These are phyloP conservation scores for Periophthalmus modestus DNA, from an alignment of 2,113 vertebrate species.

Conservation along the genomic window DNA sequence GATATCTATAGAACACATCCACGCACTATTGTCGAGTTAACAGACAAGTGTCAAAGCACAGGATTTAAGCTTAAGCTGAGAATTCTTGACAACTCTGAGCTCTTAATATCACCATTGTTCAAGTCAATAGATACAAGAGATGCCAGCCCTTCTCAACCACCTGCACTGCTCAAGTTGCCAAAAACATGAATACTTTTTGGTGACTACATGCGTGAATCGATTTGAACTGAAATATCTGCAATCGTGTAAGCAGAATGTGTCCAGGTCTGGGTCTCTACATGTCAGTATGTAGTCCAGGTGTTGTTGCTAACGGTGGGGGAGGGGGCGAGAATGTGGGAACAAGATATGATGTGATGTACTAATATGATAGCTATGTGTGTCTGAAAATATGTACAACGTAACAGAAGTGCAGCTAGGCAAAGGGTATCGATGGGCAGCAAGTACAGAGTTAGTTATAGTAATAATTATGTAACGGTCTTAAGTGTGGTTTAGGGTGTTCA, in stretches of 20 bases:
- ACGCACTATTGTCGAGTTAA: constrained; percentile 7
- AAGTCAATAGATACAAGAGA: background rate
- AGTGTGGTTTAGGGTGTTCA: too few species aligned
- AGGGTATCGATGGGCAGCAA: too few species aligned
- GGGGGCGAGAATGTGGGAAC: background rate
- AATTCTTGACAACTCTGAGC: background rate
- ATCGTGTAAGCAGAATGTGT: background rate
- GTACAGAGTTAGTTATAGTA: too few species aligned
- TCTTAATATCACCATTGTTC: background rate
- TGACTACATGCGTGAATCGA: background rate
- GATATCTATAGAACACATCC: constrained; percentile 34
- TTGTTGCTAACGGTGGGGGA: background rate
- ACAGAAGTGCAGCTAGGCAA: too few species aligned
- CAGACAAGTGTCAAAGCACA: constrained; percentile 1
- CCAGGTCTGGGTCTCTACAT: background rate
- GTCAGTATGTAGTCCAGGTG: constrained; percentile 1
- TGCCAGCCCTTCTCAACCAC: background rate
- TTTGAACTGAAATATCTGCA: background rate
- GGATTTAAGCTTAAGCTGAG: background rate
- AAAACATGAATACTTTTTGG: background rate
- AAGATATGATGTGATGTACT: background rate
- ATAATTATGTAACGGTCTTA: too few species aligned
- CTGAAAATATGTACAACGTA: too few species aligned
- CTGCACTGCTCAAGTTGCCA: background rate
- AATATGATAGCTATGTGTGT: background rate